These are phyloP conservation scores for Cyphomyrus plagiostoma DNA, from an alignment of 2,113 vertebrate genomes.

Conservation along the genomic window DNA sequence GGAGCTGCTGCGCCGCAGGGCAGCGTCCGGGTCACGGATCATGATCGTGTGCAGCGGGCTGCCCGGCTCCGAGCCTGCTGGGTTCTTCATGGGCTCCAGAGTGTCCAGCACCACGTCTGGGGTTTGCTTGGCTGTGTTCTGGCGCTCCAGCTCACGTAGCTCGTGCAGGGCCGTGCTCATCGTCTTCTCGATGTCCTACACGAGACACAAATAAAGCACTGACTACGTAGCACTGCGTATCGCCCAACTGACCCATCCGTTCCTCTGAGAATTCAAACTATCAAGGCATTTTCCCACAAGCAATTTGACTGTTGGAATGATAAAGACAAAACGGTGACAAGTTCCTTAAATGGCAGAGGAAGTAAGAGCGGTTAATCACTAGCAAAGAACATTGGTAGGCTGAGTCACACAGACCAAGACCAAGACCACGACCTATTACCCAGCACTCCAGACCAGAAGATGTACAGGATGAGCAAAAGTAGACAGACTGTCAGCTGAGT, in stretches of 20 bases:
- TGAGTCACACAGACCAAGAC: not conserved
- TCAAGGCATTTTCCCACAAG: not conserved
- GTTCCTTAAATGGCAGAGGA: not conserved
- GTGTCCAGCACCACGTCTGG: slow-evolving; percentile 95
- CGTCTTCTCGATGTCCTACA: slow-evolving; percentile 97
- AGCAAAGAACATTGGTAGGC: not conserved
- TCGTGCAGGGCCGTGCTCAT: slow-evolving; percentile 94
- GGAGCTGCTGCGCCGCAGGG: slow-evolving; percentile 90
- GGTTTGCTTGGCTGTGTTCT: slow-evolving; percentile 92
- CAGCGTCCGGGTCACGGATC: slow-evolving; percentile 90
- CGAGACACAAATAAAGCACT: not conserved
- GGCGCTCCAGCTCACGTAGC: slow-evolving; percentile 87
- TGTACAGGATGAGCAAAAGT: not conserved
- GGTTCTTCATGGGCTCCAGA: slow-evolving; percentile 87
- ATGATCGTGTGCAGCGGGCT: slow-evolving; percentile 94
- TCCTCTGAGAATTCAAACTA: not conserved
- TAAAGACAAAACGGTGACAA: not conserved
- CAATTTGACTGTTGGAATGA: not conserved
- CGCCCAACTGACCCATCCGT: not conserved
- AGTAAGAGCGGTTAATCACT: not conserved
- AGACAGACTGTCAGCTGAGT: not conserved
- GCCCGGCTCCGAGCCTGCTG: slow-evolving; percentile 76
- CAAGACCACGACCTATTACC: not conserved
- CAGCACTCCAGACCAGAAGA: not conserved
- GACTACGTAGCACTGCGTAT: not conserved